A percentile compares a stretch with the other conserved stretches of the same genome.
These are phyloP conservation scores for Drosophila teissieri DNA, from an alignment of 1,140 invertebrate genomes.

Conservation along the genomic window DNA sequence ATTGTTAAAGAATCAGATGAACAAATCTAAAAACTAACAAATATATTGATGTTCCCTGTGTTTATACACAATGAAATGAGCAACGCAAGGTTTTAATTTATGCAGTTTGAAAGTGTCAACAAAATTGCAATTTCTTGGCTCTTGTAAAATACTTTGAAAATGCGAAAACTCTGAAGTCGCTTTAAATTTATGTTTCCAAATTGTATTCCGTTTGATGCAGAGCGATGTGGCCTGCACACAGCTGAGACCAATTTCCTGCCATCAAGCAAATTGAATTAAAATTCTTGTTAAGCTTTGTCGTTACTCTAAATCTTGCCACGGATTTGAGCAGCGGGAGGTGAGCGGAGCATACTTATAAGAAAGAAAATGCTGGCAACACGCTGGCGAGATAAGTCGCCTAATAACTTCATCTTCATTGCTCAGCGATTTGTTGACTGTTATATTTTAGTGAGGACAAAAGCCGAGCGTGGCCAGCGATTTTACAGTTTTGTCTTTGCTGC, in stretches of 20 bases:
- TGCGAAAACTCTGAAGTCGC: slow-evolving; percentile 16
- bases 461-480: slow-evolving; percentile 50
- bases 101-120: too few species aligned
- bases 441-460: slow-evolving; percentile 68
- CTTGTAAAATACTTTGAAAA: not conserved
- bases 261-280: slow-evolving; percentile 48
- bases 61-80: too few species aligned
- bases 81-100: too few species aligned
- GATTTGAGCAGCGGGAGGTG: slow-evolving; percentile 15
- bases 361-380: slow-evolving; percentile 35
- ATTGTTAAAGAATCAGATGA: too few species aligned
- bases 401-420: slow-evolving; percentile 77
- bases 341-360: slow-evolving; percentile 10
- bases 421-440: slow-evolving; percentile 69
- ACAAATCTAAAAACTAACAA: too few species aligned
- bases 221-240: slow-evolving; percentile 9
- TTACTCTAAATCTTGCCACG: slow-evolving; percentile 46
- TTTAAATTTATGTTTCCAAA: slow-evolving; percentile 30
- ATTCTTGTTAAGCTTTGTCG: slow-evolving; percentile 43
- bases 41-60: too few species aligned
- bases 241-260: slow-evolving; percentile 40
- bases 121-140: too few species aligned
- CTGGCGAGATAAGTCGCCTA: slow-evolving; percentile 62
- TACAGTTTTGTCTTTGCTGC: slow-evolving; percentile 69
- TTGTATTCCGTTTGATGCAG: slow-evolving; percentile 12